These are phyloP conservation scores for Liposcelis brunnea DNA, from an alignment of 2,888 invertebrate species.

Conservation along the genomic window DNA sequence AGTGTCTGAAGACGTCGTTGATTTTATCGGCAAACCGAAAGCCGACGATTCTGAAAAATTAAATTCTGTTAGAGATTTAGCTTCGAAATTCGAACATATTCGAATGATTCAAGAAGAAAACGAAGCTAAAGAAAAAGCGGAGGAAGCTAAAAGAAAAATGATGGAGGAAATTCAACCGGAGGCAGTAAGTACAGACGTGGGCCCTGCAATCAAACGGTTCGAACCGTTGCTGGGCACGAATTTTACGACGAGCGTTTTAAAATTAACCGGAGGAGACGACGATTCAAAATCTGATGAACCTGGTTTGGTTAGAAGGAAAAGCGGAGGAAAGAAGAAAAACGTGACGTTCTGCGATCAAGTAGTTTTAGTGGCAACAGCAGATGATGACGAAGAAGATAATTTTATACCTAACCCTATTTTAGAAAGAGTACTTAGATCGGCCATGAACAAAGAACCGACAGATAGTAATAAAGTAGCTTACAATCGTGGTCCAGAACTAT, in stretches of 20 bases:
- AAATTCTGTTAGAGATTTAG: conserved; percentile 55
- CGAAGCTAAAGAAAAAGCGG: conserved; percentile 8
- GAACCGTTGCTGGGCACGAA: not conserved
- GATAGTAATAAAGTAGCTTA: too few species aligned
- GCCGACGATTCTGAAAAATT: conserved; percentile 18
- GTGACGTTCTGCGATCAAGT: conserved; percentile 93
- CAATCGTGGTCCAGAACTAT: conserved; percentile 18
- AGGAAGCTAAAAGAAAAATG: too few species aligned
- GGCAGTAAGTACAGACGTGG: too few species aligned
- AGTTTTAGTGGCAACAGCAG: conserved; percentile 78
- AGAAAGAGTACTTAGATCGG: conserved; percentile 67
- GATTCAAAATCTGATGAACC: not conserved
- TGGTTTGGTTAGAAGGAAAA: conserved; percentile 3
- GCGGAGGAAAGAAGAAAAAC: conserved; percentile 63
- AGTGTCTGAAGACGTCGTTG: conserved; percentile 4
- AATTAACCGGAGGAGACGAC: conserved; percentile 1
- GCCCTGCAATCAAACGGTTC: too few species aligned
- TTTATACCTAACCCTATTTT: conserved; percentile 83
- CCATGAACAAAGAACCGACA: conserved; percentile 45
- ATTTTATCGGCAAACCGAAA: not conserved
- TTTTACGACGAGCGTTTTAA: conserved; percentile 6
- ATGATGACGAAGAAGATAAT: conserved; percentile 78
- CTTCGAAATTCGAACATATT: conserved; percentile 59
- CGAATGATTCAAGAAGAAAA: conserved; percentile 14
- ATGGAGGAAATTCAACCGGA: not conserved